These are phyloP conservation scores for Machaerirhynchus nigripectus DNA, from an alignment of 2,113 vertebrate genomes.

Conservation along the genomic window DNA sequence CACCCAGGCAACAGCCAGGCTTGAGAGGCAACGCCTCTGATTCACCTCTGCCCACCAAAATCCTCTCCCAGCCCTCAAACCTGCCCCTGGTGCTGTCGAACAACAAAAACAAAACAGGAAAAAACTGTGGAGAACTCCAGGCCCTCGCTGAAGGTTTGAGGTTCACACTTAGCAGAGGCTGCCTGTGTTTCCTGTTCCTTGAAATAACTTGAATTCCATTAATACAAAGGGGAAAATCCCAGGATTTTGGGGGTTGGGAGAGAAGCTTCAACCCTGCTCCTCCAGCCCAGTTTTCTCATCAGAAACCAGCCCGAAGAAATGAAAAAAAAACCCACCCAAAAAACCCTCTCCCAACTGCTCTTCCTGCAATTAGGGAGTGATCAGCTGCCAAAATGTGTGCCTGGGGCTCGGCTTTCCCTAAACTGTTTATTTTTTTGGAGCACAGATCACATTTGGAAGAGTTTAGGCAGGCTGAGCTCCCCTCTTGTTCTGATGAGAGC, in stretches of 20 bases:
- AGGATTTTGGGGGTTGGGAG: not conserved
- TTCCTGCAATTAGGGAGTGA: conserved; percentile 42
- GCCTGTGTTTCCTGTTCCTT: not conserved
- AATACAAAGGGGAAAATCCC: not conserved
- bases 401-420: conserved; percentile 34
- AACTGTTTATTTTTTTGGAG: conserved; percentile 45
- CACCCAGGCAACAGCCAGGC: not conserved
- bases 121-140: not conserved
- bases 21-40: rapidly evolving
- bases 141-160: not conserved
- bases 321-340: rapidly evolving
- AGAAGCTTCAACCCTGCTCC: not conserved
- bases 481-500: not conserved
- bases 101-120: not conserved
- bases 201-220: not conserved
- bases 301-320: not conserved
- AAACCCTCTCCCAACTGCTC: not conserved
- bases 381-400: conserved; percentile 42
- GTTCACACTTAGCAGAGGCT: not conserved
- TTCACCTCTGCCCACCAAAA: not conserved
- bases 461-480: conserved; percentile 26
- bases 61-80: not conserved
- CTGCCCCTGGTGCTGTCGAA: not conserved
- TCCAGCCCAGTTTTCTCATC: conserved; percentile 40
- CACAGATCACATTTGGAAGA: conserved; percentile 45